Evolutionary conservation across 1,140 invertebrate species (phyloP).

Genomic region (Leptinotarsa defecta): DNA sequence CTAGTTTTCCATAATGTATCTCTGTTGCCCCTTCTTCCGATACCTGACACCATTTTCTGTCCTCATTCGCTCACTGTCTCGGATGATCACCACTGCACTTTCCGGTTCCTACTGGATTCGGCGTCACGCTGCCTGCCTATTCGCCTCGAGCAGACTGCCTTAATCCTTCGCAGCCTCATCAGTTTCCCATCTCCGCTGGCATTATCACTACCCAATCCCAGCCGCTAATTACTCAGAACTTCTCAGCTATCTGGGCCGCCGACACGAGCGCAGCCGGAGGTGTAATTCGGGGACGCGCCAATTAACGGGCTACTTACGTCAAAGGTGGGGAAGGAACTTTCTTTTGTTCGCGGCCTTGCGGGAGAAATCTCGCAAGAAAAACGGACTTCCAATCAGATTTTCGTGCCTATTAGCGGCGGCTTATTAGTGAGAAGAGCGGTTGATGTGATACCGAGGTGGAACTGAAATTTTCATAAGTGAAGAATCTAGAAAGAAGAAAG

Average conservation of each 20-base stretch:
- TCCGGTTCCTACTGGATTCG: no score
- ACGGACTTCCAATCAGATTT: not conserved
- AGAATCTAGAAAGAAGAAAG: no score
- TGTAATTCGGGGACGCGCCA: not conserved
- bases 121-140: not conserved
- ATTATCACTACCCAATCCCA: constrained; percentile 46
- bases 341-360: not conserved
- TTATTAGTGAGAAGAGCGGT: not conserved
- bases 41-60: no score
- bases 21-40: no score
- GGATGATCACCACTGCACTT: no score
- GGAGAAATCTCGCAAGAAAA: not conserved
- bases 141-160: constrained; percentile 19
- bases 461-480: no score
- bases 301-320: not conserved
- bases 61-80: no score
- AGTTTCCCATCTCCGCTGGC: constrained; percentile 45
- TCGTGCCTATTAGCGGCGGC: not conserved
- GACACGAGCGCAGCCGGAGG: constrained; percentile 1
- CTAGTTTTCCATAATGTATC: no score
- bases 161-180: constrained; percentile 42
- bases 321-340: not conserved
- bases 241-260: constrained; percentile 36
- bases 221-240: constrained; percentile 47
- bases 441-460: no score